A percentile compares a stretch with the other conserved stretches of the same genome.
phyloP scores from a whole-genome alignment of 23 tunicate genomes.

The Pegea sp. region DNA sequence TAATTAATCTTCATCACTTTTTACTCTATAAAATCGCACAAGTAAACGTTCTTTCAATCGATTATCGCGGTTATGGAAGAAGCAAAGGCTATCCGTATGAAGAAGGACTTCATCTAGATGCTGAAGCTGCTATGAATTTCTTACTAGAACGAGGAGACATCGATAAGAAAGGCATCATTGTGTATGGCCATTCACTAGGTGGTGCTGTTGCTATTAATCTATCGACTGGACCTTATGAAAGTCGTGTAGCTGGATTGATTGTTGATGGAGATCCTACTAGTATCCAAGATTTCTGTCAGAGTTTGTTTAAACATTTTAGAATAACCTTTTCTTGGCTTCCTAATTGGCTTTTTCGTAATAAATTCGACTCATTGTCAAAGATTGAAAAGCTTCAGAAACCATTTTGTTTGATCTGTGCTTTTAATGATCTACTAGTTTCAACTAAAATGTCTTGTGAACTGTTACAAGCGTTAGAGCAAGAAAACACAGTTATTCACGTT shows the following conservation, averaged over 20 bases:
- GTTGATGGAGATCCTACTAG: constrained; percentile 57
- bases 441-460: constrained; percentile 40
- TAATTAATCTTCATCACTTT: too few species aligned
- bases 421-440: constrained; percentile 38
- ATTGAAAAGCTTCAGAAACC: constrained; percentile 29
- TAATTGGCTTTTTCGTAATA: constrained; percentile 20
- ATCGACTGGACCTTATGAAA: constrained; percentile 8
- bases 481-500: too few species aligned
- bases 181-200: constrained; percentile 79
- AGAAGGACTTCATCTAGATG: constrained; percentile 60
- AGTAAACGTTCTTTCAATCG: constrained; percentile 36
- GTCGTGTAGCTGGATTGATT: constrained; percentile 52
- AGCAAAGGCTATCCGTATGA: constrained; percentile 68
- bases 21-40: too few species aligned
- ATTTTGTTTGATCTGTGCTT: constrained; percentile 39
- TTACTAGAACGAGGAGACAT: constrained; percentile 32
- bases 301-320: constrained; percentile 13
- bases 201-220: constrained; percentile 86
- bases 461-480: too few species aligned
- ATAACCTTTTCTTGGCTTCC: constrained; percentile 10
- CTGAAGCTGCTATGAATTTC: constrained; percentile 48
- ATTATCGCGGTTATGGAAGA: constrained; percentile 80
- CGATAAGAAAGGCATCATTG: constrained; percentile 33
- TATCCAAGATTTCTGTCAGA: constrained; percentile 24
- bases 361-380: constrained; percentile 30